Evolutionary conservation across 2,113 vertebrate genomes (phyloP).

Genomic region (Ellobius talpinus): DNA sequence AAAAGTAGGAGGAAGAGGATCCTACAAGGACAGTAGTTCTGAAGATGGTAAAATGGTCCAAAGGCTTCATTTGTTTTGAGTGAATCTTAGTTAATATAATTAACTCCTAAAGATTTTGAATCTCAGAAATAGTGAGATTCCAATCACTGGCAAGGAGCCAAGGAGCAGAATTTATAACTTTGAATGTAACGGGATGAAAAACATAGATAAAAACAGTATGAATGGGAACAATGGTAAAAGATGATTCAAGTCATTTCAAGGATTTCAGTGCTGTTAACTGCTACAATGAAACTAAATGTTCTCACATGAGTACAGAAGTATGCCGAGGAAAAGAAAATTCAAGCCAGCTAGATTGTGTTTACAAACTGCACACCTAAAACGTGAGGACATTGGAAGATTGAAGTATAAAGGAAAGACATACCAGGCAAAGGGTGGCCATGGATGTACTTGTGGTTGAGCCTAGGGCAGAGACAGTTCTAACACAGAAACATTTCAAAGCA

Average conservation of each 20-base stretch:
- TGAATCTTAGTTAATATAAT: neutral
- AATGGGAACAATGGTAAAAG: constrained; percentile 2
- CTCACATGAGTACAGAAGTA: neutral
- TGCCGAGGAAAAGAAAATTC: neutral
- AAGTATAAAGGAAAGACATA: neutral
- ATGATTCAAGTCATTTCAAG: neutral
- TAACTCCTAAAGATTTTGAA: neutral
- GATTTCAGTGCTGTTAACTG: neutral
- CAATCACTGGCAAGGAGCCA: neutral
- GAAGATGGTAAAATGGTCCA: neutral
- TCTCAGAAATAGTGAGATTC: neutral
- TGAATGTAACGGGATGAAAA: constrained; percentile 24
- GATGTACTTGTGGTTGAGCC: neutral
- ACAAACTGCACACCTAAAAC: neutral
- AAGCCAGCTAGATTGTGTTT: constrained; percentile 5
- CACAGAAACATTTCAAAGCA: constrained; percentile 22
- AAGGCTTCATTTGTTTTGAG: neutral
- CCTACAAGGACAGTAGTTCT: neutral
- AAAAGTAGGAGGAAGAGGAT: neutral
- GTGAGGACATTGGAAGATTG: neutral
- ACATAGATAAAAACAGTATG: neutral
- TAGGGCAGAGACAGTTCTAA: neutral
- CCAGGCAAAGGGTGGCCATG: neutral
- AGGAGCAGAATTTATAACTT: neutral
- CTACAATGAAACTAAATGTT: neutral